These are phyloP conservation scores for Cynopterus sphinx DNA, from an alignment of 2,797 vertebrate species.

Conservation along the genomic window DNA sequence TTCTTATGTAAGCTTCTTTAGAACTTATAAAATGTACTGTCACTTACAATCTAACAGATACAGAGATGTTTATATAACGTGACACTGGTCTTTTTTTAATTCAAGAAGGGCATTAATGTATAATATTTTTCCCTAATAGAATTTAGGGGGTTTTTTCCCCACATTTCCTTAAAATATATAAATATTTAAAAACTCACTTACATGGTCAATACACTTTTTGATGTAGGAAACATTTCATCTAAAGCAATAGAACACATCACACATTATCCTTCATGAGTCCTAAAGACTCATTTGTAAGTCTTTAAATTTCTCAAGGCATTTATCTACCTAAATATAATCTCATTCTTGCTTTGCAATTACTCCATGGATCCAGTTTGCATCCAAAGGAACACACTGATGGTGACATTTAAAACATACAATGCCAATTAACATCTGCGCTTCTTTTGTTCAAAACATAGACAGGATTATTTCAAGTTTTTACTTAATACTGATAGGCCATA, in stretches of 20 bases:
- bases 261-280: background rate
- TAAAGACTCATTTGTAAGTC: conserved; percentile 40
- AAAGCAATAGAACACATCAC: background rate
- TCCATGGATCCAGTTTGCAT: background rate
- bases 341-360: background rate
- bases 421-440: conserved; percentile 12
- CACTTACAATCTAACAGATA: conserved; percentile 78
- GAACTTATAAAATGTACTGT: conserved; percentile 79
- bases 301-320: conserved; percentile 70
- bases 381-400: background rate
- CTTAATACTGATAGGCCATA: conserved; percentile 59
- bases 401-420: background rate
- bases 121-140: background rate
- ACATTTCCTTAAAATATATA: background rate
- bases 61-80: conserved; percentile 60
- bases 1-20: conserved; percentile 84
- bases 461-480: conserved; percentile 75
- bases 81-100: conserved; percentile 74
- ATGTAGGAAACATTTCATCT: background rate
- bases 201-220: background rate
- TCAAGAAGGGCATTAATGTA: conserved; percentile 30
- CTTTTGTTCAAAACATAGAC: conserved; percentile 39
- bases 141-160: background rate
- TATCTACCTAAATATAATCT: conserved; percentile 63
- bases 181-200: conserved; percentile 28